Base-by-base conservation (phyloP, 2,797 vertebrate species). In the Botia kubotai region DNA sequence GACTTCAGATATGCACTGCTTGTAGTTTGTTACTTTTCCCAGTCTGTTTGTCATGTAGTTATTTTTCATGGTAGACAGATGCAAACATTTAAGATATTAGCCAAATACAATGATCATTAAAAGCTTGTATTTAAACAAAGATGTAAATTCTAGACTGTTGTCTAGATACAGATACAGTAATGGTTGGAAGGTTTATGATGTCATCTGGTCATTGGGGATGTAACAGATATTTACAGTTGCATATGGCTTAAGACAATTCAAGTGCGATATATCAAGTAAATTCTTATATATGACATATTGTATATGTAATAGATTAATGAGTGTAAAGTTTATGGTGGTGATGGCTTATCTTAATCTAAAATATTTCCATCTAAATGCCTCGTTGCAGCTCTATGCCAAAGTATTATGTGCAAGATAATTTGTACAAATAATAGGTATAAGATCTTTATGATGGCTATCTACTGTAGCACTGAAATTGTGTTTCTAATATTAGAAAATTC, bases 321-420 rank as follows among this genome's bases (percentile, higher is more conserved):
- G 29, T 75, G 17, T 68, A 57, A 10, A 68, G 19, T 68, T 5
- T 7, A 46, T 29, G 55, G 19, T 57, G 16, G 65, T 77, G 26
- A 16, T 57, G 26, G 36, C 23, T 29, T 62, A 29, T 29, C 23
- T 26, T 4, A 62, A 29, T 16, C 23, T 62, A 13, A 29, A 62
- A 46, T 52, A 13, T 21, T 69, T 48, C 17, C n/a, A 46, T 57
- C 23, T 69, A 43, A 57, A 62, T 62, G 58, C 29, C 23, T 62
- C 26, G 6, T 75, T 2, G 48, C 17, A 48, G 72, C 63, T 33
- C 11, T 19, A 75, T 33, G 58, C 73, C 73, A 65, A 75, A 75
- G 73, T 75, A 65, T 65, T 65, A 26, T 33, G 36, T 39, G 36
- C 36, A 6, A 39, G 7, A 39, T 39, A 39, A 39, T 39, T 39